Conservation (phyloP, 1,140 invertebrate species). For the Apocrypta bakeri region DNA sequence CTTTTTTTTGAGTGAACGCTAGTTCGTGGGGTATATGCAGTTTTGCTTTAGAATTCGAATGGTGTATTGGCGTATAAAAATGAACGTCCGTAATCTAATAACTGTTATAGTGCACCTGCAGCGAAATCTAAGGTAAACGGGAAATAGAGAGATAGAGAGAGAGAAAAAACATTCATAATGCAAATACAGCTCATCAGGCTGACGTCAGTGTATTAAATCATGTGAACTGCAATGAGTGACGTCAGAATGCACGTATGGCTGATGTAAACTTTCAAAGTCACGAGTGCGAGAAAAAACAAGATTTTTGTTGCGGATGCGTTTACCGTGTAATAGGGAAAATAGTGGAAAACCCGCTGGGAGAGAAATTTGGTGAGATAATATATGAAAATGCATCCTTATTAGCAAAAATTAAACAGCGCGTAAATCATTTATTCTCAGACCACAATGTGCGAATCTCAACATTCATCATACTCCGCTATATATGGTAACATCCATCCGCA, state of each 20-base stretch:
- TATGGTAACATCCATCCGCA: background rate
- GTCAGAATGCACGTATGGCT: background rate
- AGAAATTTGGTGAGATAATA: no score
- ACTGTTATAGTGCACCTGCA: background rate
- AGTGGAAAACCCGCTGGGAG: no score
- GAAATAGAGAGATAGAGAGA: background rate
- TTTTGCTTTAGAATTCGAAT: no score
- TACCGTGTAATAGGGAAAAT: no score
- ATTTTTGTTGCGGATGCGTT: slow-evolving; percentile 3
- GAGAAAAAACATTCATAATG: slow-evolving; percentile 8
- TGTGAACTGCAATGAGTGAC: background rate
- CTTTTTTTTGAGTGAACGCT: background rate
- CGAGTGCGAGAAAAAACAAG: background rate
- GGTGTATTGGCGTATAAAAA: no score
- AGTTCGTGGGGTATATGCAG: background rate
- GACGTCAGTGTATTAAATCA: slow-evolving; percentile 38
- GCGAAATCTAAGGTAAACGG: background rate
- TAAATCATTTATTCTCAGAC: background rate
- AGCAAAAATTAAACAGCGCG: no score
- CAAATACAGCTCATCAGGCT: background rate
- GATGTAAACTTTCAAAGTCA: slow-evolving; percentile 24
- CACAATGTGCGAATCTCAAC: background rate
- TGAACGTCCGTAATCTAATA: background rate
- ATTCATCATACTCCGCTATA: background rate
- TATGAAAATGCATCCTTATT: no score